Conservation (phyloP, 2,113 vertebrate species). For the Spea bombifrons region DNA sequence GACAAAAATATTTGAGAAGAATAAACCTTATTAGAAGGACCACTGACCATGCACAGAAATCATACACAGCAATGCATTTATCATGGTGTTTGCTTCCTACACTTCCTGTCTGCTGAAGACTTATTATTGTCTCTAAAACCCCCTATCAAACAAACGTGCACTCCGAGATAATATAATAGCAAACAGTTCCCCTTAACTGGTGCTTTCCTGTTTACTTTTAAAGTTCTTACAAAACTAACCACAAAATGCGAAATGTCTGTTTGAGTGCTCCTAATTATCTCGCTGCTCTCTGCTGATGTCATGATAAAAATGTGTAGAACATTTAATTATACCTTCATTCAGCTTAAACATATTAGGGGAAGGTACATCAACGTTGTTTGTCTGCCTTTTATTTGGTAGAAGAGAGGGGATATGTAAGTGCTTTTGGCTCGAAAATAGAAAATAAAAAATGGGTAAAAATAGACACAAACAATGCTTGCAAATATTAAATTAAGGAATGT, state of each 20-base stretch:
- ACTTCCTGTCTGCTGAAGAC: neutral
- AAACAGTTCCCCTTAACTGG: neutral
- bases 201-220: neutral
- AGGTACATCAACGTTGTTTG: neutral
- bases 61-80: neutral
- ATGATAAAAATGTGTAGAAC: neutral
- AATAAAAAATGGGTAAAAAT: neutral
- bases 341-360: too few relatives aligned
- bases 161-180: neutral
- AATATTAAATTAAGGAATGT: too few relatives aligned
- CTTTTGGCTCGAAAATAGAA: neutral
- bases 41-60: neutral
- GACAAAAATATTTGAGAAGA: too few relatives aligned
- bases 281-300: neutral
- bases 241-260: slow-evolving; percentile 22
- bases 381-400: neutral
- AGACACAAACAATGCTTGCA: neutral
- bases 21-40: neutral
- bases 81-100: neutral
- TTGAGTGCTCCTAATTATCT: slow-evolving; percentile 4
- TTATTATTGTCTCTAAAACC: neutral
- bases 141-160: neutral
- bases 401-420: neutral
- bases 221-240: slow-evolving; percentile 13
- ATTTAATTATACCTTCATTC: neutral